phyloP scores from a whole-genome alignment of 2,888 invertebrate species.

The Cheiracanthium punctorium region DNA sequence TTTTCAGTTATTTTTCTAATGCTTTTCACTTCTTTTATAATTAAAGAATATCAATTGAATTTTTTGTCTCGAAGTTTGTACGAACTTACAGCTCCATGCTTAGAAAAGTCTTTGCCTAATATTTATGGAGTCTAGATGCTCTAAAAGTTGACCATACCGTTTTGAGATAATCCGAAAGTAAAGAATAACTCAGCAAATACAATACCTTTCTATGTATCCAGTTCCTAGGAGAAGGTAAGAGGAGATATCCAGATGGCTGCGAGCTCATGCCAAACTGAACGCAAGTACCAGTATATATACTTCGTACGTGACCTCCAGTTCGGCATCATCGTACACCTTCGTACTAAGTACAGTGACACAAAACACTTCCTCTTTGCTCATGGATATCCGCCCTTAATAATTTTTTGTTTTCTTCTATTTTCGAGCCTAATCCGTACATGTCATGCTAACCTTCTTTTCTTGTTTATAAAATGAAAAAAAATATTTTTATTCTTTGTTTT shows the following conservation, averaged over 20 bases:
- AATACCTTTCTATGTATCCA: slow-evolving; percentile 29
- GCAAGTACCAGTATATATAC: slow-evolving; percentile 33
- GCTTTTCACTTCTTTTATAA: too few relatives aligned
- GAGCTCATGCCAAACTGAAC: slow-evolving; percentile 37
- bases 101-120: too few relatives aligned
- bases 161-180: too few relatives aligned
- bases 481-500: too few relatives aligned
- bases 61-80: too few relatives aligned
- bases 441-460: slow-evolving; percentile 45
- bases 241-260: slow-evolving; percentile 1
- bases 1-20: too few relatives aligned
- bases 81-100: too few relatives aligned
- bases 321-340: background rate
- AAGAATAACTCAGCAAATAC: background rate
- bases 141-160: too few relatives aligned
- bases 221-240: background rate
- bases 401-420: slow-evolving; percentile 35
- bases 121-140: too few relatives aligned
- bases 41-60: too few relatives aligned
- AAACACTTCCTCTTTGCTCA: slow-evolving; percentile 38
- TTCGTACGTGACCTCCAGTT: background rate
- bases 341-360: slow-evolving; percentile 43
- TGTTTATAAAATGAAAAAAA: too few relatives aligned
- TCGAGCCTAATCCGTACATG: slow-evolving; percentile 28
- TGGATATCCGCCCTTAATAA: background rate